Evolutionary conservation across 2,797 vertebrate genomes (phyloP).

Genomic region (Pteropus rufus): DNA sequence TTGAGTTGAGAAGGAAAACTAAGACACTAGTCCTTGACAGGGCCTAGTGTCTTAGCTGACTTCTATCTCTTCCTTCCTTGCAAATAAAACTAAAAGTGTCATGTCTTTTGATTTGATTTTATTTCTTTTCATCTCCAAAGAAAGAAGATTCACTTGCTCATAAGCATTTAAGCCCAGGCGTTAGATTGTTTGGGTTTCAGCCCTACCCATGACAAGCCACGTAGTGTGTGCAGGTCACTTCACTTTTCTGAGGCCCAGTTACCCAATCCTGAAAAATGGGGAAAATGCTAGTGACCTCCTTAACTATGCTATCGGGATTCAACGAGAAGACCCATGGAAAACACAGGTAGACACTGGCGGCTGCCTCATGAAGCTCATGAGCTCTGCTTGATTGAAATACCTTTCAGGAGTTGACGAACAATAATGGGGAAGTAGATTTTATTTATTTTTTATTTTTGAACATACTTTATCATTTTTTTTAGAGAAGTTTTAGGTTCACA

Average conservation of each 20-base stretch:
- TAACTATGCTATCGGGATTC: not conserved
- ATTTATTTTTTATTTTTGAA: not conserved
- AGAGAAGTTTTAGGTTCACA: not conserved
- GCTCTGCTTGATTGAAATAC: not conserved
- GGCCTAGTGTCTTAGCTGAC: not conserved
- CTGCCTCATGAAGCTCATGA: not conserved
- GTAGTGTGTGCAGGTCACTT: rapidly evolving
- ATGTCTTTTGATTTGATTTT: not conserved
- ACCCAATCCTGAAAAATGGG: not conserved
- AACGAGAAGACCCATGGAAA: not conserved
- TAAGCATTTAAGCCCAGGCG: not conserved
- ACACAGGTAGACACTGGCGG: not conserved
- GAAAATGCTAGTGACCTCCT: not conserved
- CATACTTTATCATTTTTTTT: not conserved
- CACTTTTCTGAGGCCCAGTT: not conserved
- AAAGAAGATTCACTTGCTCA: not conserved
- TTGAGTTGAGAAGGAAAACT: not conserved
- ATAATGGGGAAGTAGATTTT: not conserved
- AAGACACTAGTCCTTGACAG: not conserved
- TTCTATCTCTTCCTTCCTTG: not conserved
- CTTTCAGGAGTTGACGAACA: not conserved
- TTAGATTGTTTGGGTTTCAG: not conserved
- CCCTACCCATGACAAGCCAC: rapidly evolving
- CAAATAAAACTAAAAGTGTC: not conserved
- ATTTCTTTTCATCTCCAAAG: not conserved